Evolutionary conservation across 2,888 invertebrate genomes (phyloP), one percentile per base, ranked within the genome.

Genomic region (Adineta ricciae): DNA sequence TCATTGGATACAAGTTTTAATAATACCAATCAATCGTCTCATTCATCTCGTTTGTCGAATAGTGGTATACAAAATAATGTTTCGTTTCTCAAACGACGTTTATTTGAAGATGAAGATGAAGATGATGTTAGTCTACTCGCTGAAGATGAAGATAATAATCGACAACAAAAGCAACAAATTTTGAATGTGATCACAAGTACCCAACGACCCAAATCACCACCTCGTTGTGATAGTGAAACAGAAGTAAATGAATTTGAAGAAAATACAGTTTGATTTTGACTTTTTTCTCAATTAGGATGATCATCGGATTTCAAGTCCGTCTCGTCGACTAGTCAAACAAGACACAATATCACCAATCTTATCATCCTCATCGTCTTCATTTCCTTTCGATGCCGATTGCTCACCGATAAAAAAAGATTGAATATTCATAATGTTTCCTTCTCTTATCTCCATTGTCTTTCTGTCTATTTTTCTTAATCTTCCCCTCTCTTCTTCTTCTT

Each of bases 361-460:
- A 36, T 32, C 64, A 64, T 64, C 46, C 8, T 46, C 46, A 46
- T 46, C 46, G 11, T 11, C 64, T 7, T 64, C 64, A 19, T 64
- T 64, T 36, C 64, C 7, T 7, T 64, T 64, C 3, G 64, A 64
- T 64, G 64, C 64, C 64, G 64, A 64, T 64, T 64, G 64, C 32
- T 64, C 64, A 32, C 64, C 64, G 64, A 64, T 64, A 36, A 64
- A 64, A 64, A 64, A 64, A 64, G 64, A 64, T 64, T 64, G 32
- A 36, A 64, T 64, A 3, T 27, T 32, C 5, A 64, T 7, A 5
- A 19, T 36, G 19, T 64, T 36, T 64, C 14, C 19, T 64, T 64
- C 5, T 64, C 32, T 64, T 56, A 27, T 56, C 8, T 64, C 32
- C 27, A 19, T 36, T 50, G 50, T 50, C 50, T 50, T 50, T 50